phyloP scores from a whole-genome alignment of 2,888 invertebrate species.

The Pogonocherus hispidulus region DNA sequence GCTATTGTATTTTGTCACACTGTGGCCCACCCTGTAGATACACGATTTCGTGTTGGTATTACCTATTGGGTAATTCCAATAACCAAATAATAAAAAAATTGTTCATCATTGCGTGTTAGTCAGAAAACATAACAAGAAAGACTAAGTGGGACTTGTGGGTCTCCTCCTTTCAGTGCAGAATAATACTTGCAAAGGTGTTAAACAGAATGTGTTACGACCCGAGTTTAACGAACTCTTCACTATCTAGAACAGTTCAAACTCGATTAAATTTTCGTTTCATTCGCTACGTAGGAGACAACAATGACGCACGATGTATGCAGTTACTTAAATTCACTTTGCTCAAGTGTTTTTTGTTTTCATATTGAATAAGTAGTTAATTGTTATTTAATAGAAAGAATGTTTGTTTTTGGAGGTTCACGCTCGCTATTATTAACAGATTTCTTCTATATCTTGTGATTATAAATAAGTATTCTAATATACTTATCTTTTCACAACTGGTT shows the following conservation, averaged over 20 bases:
- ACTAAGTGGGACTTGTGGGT: not conserved
- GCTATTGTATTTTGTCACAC: too few relatives aligned
- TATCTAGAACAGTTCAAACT: slow-evolving; percentile 56
- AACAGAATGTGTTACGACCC: slow-evolving; percentile 56
- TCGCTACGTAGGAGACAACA: slow-evolving; percentile 38
- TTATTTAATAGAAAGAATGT: slow-evolving; percentile 4
- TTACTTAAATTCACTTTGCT: not conserved
- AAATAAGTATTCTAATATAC: too few relatives aligned
- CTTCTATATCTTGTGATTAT: too few relatives aligned
- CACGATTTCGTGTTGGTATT: too few relatives aligned
- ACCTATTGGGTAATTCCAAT: not conserved
- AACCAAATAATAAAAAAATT: not conserved
- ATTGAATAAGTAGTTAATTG: not conserved
- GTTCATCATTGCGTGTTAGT: not conserved
- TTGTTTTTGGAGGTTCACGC: not conserved
- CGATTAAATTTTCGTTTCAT: slow-evolving; percentile 57
- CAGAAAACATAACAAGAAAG: slow-evolving; percentile 1
- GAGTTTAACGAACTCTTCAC: slow-evolving; percentile 55
- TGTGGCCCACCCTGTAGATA: too few relatives aligned
- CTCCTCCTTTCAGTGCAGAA: slow-evolving; percentile 25
- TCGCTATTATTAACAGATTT: too few relatives aligned
- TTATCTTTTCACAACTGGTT: too few relatives aligned
- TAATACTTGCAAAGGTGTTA: slow-evolving; percentile 48
- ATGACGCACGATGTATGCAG: slow-evolving; percentile 9
- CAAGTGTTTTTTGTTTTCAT: not conserved